Percentiles rank a stretch among this genome's conserved stretches.
Evolutionary conservation across 2,888 invertebrate species (phyloP).

Genomic region (Phoenoteleia sp.): DNA sequence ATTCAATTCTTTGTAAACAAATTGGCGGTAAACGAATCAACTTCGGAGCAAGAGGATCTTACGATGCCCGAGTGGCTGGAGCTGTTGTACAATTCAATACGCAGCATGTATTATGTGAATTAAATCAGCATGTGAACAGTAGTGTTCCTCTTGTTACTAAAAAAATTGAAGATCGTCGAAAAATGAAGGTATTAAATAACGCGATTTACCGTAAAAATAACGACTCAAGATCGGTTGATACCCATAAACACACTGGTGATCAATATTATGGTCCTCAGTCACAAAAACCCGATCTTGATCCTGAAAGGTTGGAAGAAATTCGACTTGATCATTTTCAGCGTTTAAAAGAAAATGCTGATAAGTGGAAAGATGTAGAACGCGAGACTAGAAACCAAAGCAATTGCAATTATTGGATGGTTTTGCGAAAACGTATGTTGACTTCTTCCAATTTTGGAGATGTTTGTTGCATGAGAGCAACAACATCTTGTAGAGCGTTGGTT

Average conservation of each 20-base stretch:
- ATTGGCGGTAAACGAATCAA: constrained; percentile 51
- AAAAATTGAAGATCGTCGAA: constrained; percentile 46
- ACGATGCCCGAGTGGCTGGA: constrained; percentile 33
- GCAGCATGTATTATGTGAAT: constrained; percentile 27
- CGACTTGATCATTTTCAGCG: constrained; percentile 47
- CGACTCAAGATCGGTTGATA: not conserved
- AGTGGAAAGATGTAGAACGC: constrained; percentile 53
- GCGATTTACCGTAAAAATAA: not conserved
- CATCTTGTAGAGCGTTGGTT: constrained; percentile 9
- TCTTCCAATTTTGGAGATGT: constrained; percentile 70
- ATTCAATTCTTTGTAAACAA: constrained; percentile 40
- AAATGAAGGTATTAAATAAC: constrained; percentile 6
- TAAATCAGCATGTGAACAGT: constrained; percentile 3
- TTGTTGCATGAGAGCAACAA: constrained; percentile 35
- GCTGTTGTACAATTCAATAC: constrained; percentile 59
- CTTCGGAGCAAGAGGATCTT: constrained; percentile 34
- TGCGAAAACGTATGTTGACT: constrained; percentile 63
- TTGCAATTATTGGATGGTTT: constrained; percentile 50
- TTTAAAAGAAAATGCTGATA: constrained; percentile 44
- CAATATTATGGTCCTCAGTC: constrained; percentile 66
- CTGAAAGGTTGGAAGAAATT: constrained; percentile 13
- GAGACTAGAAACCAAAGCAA: constrained; percentile 57
- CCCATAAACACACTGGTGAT: constrained; percentile 16
- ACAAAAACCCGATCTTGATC: constrained; percentile 61
- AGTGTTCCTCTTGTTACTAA: constrained; percentile 11